phyloP scores from a whole-genome alignment of 2,888 invertebrate species.

The Cephus pulcher region DNA sequence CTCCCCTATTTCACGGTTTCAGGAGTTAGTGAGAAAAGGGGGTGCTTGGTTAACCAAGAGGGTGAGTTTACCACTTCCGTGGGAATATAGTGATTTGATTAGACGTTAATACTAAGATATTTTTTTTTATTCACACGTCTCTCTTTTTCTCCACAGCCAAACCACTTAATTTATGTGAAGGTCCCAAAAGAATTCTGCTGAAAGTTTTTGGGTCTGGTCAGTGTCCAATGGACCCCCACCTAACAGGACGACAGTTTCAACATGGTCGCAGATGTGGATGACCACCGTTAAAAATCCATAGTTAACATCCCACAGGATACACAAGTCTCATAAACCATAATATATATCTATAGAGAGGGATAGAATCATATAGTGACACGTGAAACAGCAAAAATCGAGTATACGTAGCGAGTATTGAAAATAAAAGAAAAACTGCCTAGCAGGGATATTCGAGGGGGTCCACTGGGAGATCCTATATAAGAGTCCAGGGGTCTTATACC shows the following conservation, averaged over 20 bases:
- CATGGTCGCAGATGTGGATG: slow-evolving; percentile 39
- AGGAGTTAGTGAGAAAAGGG: neutral
- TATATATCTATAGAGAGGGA: neutral
- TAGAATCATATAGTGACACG: neutral
- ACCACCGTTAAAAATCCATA: slow-evolving; percentile 30
- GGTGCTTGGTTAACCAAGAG: neutral
- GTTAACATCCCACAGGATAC: slow-evolving; percentile 3
- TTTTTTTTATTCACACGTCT: slow-evolving; percentile 8
- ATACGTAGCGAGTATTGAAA: neutral
- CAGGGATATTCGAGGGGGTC: slow-evolving; percentile 21
- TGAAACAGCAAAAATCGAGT: neutral
- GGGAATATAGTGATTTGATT: slow-evolving; percentile 30
- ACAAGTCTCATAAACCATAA: neutral
- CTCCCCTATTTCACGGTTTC: neutral
- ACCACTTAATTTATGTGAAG: slow-evolving; percentile 10
- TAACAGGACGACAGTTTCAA: slow-evolving; percentile 32
- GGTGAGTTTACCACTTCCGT: slow-evolving; percentile 20
- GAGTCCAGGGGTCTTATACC: neutral
- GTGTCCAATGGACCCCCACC: slow-evolving; percentile 31
- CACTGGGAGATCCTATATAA: slow-evolving; percentile 22
- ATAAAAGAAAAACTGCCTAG: neutral
- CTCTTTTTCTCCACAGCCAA: neutral
- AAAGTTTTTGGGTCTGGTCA: slow-evolving; percentile 17
- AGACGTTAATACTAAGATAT: slow-evolving; percentile 19
- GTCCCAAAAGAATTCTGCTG: neutral